Percentiles rank a stretch among this genome's conserved stretches.
These are phyloP conservation scores for Celastrina argiolus DNA, from an alignment of 2,888 invertebrate species.

Conservation along the genomic window DNA sequence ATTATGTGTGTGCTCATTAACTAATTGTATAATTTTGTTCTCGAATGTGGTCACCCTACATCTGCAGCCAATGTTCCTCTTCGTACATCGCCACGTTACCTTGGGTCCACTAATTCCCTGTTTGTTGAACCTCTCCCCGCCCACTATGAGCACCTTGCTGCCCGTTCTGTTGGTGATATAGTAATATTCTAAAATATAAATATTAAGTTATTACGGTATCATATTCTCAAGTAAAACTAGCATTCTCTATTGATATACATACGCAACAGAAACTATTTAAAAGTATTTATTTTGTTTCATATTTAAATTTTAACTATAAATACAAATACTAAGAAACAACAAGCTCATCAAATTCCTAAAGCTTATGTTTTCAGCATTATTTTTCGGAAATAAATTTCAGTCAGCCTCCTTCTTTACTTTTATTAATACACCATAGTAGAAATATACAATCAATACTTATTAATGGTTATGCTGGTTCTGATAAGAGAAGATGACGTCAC, in stretches of 20 bases:
- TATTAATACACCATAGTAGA: too few species aligned
- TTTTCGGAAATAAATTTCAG: too few species aligned
- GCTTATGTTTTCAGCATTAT: too few species aligned
- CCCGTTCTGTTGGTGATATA: slow-evolving; percentile 26
- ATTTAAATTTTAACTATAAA: too few species aligned
- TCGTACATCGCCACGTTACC: slow-evolving; percentile 38
- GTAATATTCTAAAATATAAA: slow-evolving; percentile 12
- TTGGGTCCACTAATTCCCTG: slow-evolving; percentile 21
- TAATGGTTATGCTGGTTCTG: slow-evolving; percentile 25
- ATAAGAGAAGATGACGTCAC: slow-evolving; percentile 20
- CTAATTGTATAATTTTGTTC: slow-evolving; percentile 32
- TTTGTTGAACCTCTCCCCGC: slow-evolving; percentile 26
- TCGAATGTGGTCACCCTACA: slow-evolving; percentile 39
- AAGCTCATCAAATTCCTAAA: too few species aligned
- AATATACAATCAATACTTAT: too few species aligned
- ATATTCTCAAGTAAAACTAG: neutral
- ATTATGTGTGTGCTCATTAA: neutral
- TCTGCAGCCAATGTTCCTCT: slow-evolving; percentile 40
- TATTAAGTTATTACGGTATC: neutral
- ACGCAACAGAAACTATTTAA: neutral
- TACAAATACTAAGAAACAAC: too few species aligned
- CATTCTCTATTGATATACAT: neutral
- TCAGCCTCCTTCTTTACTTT: too few species aligned
- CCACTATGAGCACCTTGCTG: slow-evolving; percentile 23
- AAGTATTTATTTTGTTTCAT: neutral